A percentile compares a stretch with the other conserved stretches of the same genome.
These are phyloP conservation scores for Euwallacea fornicatus DNA, from an alignment of 1,140 invertebrate species.

Conservation along the genomic window DNA sequence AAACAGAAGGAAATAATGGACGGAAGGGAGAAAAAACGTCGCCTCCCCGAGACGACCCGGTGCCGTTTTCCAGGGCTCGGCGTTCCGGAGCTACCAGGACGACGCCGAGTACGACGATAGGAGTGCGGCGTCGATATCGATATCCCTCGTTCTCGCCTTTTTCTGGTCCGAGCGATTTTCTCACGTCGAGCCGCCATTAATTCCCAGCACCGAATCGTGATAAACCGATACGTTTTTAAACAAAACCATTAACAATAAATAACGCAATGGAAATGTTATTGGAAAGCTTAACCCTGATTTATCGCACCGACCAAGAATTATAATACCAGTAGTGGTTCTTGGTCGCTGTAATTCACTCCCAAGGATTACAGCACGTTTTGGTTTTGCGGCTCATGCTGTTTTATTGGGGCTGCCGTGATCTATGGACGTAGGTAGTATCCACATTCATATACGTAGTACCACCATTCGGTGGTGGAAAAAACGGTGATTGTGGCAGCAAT, in stretches of 20 bases:
- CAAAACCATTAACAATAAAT: constrained; percentile 25
- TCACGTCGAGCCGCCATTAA: background rate
- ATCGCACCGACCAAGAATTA: constrained; percentile 27
- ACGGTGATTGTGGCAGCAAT: background rate
- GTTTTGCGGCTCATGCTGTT: constrained; percentile 12
- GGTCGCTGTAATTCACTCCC: constrained; percentile 15
- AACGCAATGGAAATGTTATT: constrained; percentile 23
- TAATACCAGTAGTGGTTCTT: constrained; percentile 27
- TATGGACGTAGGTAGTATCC: constrained; percentile 7
- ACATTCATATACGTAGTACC: background rate
- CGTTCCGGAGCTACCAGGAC: too few species aligned
- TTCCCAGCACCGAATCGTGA: constrained; percentile 18
- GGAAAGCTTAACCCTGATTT: constrained; percentile 25
- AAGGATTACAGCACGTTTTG: constrained; percentile 18
- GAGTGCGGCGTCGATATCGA: too few species aligned
- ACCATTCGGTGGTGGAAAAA: background rate
- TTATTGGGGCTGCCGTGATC: constrained; percentile 11
- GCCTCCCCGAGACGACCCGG: too few species aligned
- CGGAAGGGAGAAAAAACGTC: too few species aligned
- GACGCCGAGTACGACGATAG: too few species aligned
- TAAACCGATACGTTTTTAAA: constrained; percentile 24
- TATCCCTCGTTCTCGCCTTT: too few species aligned
- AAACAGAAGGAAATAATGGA: too few species aligned
- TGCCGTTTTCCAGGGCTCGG: too few species aligned
- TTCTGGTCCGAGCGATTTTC: background rate